These are phyloP conservation scores for Scarus forsteni DNA, from an alignment of 2,797 vertebrate species.

Conservation along the genomic window DNA sequence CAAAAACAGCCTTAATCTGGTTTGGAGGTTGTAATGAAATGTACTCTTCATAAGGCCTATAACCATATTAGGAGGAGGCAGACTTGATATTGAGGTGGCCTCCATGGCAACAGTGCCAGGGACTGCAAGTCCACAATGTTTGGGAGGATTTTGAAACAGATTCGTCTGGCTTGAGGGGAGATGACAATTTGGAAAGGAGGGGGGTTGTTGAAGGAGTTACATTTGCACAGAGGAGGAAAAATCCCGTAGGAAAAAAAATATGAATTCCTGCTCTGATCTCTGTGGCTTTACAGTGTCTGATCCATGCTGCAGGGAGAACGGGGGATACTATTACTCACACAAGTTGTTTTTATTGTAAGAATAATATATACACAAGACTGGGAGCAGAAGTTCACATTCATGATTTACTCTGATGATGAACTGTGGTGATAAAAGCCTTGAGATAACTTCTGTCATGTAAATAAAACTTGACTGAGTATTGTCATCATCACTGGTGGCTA, in stretches of 20 bases:
- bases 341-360: constrained; percentile 11
- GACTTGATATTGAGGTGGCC: constrained; percentile 72
- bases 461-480: constrained; percentile 41
- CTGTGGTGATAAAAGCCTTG: neutral
- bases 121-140: constrained; percentile 60
- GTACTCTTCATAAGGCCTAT: constrained; percentile 76
- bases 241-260: constrained; percentile 63
- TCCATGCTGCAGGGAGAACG: constrained; percentile 7
- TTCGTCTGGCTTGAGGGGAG: constrained; percentile 66
- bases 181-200: constrained; percentile 45
- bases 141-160: constrained; percentile 70
- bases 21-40: constrained; percentile 79
- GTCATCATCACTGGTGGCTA: constrained; percentile 48
- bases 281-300: constrained; percentile 37
- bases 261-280: constrained; percentile 64
- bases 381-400: constrained; percentile 2
- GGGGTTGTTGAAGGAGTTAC: constrained; percentile 32
- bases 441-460: neutral
- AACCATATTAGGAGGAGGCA: constrained; percentile 74
- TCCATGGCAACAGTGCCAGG: constrained; percentile 72
- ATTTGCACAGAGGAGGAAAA: constrained; percentile 51
- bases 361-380: constrained; percentile 8
- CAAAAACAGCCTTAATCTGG: constrained; percentile 74
- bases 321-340: constrained; percentile 18
- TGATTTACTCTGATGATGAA: neutral